Base-by-base conservation (phyloP, 30 jellyfish, hydroid and myxozoan genomes). In the Hydra vulgaris region DNA sequence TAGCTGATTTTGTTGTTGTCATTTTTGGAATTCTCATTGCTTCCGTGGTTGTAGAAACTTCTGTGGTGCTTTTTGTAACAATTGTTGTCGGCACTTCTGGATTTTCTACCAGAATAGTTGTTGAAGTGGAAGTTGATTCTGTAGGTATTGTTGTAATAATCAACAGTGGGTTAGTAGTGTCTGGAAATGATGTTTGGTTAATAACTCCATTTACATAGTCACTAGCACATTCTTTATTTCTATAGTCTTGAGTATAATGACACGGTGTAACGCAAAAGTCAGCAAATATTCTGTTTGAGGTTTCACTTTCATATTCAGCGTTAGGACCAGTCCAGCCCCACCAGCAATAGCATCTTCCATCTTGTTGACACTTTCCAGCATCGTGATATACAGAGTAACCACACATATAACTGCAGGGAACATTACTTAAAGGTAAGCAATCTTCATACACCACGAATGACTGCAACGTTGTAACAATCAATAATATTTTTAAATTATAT, bases 251-350 rank as follows among this genome's bases (percentile, higher is more conserved):
- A 7, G 92, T 83, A 23, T 66, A 83, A 75, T 83, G 92, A 72
- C 92, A 83, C 0, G 88, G 74, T 18, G 20, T 66, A 18, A 55
- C 27, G 40, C 92, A 83, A 76, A 54, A 76, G 22, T 74, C 86
- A 66, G 92, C 92, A 79, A 53, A 24, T 23, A 82, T 25, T 70
- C 72, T 22, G 83, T 23, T 22, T 25, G 83, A 56, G 54, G 23
- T 8, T 22, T 25, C 0, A 3, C 54, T 22, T 15, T 74, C 24
- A 23, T 84, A 84, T 18, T 22, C 73, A 26, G 92, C 82, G 18
- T 24, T 71, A 23, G 95, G 88, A 8, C 95, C 95, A 25, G 95
- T 85, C 85, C 85, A 85, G 21, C 95, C 95, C 90, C 89, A 85
- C 81, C 85, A 79, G 80, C 95, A 85, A 70, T 78, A 85, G 71